Percentiles rank a stretch among this genome's conserved stretches.
phyloP scores from a whole-genome alignment of 1,140 invertebrate species.

The Colletes gigas region DNA sequence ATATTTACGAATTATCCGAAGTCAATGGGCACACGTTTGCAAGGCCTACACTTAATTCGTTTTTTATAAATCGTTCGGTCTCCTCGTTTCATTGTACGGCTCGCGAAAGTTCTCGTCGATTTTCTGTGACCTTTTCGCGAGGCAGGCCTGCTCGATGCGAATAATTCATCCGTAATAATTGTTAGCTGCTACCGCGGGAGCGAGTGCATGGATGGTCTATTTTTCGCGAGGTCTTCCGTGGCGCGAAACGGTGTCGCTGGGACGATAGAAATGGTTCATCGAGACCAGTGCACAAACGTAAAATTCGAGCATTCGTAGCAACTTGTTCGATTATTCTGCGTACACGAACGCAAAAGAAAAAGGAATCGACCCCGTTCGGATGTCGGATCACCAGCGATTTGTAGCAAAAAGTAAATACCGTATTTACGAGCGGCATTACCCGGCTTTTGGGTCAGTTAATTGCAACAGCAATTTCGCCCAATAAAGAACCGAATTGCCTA shows the following conservation, averaged over 20 bases:
- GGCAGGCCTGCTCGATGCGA: neutral
- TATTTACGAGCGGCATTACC: constrained; percentile 17
- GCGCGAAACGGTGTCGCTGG: neutral
- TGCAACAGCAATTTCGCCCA: constrained; percentile 24
- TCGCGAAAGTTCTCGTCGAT: neutral
- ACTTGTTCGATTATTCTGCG: no score
- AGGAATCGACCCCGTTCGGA: no score
- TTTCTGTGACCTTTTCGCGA: neutral
- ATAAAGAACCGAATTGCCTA: constrained; percentile 21
- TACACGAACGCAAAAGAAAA: no score
- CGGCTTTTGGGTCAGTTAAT: constrained; percentile 27
- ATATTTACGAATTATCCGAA: no score
- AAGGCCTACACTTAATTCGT: no score
- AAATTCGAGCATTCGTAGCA: no score
- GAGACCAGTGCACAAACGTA: no score
- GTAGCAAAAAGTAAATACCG: neutral
- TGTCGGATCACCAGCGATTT: neutral
- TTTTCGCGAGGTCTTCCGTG: neutral
- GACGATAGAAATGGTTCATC: no score
- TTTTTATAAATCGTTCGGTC: neutral
- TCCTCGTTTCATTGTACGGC: neutral
- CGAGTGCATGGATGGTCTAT: neutral
- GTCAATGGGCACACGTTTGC: no score
- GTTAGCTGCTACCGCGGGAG: neutral
- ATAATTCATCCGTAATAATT: constrained; percentile 6